Base-by-base conservation (phyloP, 2,797 vertebrate species). In the Lateolabrax maculatus region DNA sequence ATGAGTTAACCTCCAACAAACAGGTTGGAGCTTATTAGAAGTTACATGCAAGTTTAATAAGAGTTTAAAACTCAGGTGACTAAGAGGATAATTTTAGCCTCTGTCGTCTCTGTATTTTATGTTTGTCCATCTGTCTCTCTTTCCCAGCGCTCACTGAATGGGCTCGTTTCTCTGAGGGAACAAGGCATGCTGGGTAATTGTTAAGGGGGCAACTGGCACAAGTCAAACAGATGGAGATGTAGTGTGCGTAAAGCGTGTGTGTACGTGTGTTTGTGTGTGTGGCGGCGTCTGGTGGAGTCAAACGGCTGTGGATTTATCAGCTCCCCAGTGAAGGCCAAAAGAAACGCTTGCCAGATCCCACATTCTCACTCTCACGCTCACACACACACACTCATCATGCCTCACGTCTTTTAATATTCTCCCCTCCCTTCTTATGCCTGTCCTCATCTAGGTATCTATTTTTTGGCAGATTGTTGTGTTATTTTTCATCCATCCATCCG, bases 171-270 rank as follows among this genome's bases (percentile, higher is more conserved):
- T 79, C 65, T 61, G 66, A 81, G 71, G 29, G 77, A 85, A 84
- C 68, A 46, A 82, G 43, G 91, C 90, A 88, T 90, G 89, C 87
- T 92, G 92, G 89, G 93, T 93, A 92, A 93, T 89, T 91, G 87
- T 91, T n/a, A 92, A 89, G 73, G 66, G 84, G 72, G 83, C 65
- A 84, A 90, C 89, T 85, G 83, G 86, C 87, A 87, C 83, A 86
- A 88, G 84, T 87, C 85, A 87, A 87, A 86, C 90, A 91, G 90
- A 92, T 91, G 88, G 89, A 85, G 85, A 87, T 83, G 70, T 64
- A 75, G 68, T 71, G 87, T 79, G 77, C 70, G 36, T 44, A 23
- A 61, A 71, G 60, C 13, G 21, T 37, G 60, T 65, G 77, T 79
- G 72, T 61, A 36, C 57, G 64, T 71, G 80, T 60, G 48, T 62